Conservation (phyloP, 2,113 vertebrate genomes). For the Diphyllodes magnificus region DNA sequence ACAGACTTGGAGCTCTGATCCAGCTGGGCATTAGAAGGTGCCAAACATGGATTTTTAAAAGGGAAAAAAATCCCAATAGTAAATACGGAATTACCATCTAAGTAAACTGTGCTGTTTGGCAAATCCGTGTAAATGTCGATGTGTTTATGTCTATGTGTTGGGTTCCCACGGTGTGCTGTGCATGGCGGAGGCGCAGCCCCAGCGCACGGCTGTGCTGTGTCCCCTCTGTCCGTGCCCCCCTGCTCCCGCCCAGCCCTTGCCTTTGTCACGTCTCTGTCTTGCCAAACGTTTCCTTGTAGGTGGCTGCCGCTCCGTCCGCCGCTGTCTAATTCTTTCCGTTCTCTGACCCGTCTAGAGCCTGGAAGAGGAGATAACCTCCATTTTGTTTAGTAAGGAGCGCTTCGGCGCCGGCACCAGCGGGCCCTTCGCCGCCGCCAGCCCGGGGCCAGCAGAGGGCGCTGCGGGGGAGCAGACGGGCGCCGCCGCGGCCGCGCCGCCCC, state of each 20-base stretch:
- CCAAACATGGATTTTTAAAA: background rate
- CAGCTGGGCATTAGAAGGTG: accelerated
- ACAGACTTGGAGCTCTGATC: background rate
- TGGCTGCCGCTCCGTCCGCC: constrained; percentile 43
- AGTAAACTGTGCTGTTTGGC: background rate
- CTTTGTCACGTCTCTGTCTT: background rate
- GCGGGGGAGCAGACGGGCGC: constrained; percentile 65
- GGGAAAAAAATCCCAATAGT: background rate
- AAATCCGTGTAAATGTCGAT: background rate
- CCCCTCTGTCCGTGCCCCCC: background rate
- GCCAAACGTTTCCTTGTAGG: constrained; percentile 38
- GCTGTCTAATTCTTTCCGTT: constrained; percentile 67
- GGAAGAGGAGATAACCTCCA: constrained; percentile 89
- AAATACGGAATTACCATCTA: background rate
- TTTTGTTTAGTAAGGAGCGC: constrained; percentile 85
- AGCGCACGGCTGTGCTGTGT: accelerated
- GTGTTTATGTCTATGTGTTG: background rate
- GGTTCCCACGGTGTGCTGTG: accelerated
- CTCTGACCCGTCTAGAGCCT: constrained; percentile 84
- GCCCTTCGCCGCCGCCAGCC: constrained; percentile 69
- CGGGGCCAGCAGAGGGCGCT: constrained; percentile 81
- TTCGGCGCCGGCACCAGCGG: constrained; percentile 60
- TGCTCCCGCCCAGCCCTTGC: background rate
- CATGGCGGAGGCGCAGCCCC: background rate
- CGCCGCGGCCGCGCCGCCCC: constrained; percentile 57